Conservation (phyloP, 2,113 vertebrate species). For the Gymnogyps californianus region DNA sequence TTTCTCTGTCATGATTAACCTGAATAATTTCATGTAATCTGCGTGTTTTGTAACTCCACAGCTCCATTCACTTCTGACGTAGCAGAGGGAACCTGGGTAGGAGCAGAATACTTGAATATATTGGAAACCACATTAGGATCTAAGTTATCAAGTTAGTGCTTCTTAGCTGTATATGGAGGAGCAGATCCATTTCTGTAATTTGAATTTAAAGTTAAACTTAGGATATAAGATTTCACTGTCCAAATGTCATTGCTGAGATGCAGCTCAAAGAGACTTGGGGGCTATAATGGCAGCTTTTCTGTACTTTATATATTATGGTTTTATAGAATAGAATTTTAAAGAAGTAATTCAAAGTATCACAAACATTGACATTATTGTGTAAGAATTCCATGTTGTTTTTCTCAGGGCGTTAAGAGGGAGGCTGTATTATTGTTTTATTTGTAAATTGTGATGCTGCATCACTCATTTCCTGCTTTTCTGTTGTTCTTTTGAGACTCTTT, state of each 20-base stretch:
- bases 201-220: neutral
- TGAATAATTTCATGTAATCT: constrained; percentile 5
- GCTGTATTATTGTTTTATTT: neutral
- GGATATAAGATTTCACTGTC: neutral
- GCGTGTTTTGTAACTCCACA: neutral
- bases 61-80: neutral
- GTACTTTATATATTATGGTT: neutral
- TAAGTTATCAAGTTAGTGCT: neutral
- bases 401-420: neutral
- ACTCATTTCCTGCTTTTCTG: neutral
- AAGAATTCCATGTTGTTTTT: neutral
- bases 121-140: neutral
- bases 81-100: neutral
- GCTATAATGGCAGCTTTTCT: neutral
- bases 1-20: constrained; percentile 10
- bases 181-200: neutral
- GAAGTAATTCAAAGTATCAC: neutral
- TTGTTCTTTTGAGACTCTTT: neutral
- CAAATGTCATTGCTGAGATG: neutral
- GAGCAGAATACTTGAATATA: neutral
- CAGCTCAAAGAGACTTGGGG: neutral
- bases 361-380: neutral
- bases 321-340: neutral
- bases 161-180: neutral
- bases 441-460: neutral